These are phyloP conservation scores for Mellivora capensis DNA, from an alignment of 2,113 vertebrate species.

Conservation along the genomic window DNA sequence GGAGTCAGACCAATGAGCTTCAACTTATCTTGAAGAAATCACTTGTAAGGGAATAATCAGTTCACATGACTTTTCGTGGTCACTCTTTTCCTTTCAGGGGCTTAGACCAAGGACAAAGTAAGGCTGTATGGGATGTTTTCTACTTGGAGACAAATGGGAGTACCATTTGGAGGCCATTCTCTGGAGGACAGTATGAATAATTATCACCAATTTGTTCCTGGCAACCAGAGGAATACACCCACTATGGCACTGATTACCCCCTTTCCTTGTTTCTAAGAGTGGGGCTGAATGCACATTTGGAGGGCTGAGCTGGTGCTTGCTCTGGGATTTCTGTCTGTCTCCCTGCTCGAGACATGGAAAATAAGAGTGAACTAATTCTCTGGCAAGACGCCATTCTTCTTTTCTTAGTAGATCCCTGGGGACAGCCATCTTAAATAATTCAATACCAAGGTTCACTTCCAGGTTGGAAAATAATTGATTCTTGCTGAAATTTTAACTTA, in stretches of 20 bases:
- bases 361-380: not conserved
- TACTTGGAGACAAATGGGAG: not conserved
- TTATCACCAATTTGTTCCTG: not conserved
- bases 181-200: not conserved
- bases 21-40: not conserved
- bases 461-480: constrained; percentile 5
- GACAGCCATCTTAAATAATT: constrained; percentile 9
- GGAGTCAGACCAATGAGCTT: not conserved
- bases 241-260: too few species aligned
- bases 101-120: not conserved
- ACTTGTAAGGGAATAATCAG: not conserved
- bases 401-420: not conserved
- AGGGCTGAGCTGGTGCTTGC: not conserved
- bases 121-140: not conserved
- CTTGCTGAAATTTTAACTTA: not conserved
- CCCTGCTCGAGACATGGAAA: not conserved
- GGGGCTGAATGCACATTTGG: not conserved
- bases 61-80: not conserved
- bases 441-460: not conserved
- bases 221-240: not conserved
- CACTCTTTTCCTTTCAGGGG: not conserved
- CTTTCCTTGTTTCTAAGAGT: not conserved
- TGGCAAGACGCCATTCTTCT: not conserved
- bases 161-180: not conserved
- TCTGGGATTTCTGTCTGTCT: not conserved